Percentiles rank a stretch among this genome's conserved stretches.
These are phyloP conservation scores for Urechis unicinctus DNA, from an alignment of 2,888 invertebrate species.

Conservation along the genomic window DNA sequence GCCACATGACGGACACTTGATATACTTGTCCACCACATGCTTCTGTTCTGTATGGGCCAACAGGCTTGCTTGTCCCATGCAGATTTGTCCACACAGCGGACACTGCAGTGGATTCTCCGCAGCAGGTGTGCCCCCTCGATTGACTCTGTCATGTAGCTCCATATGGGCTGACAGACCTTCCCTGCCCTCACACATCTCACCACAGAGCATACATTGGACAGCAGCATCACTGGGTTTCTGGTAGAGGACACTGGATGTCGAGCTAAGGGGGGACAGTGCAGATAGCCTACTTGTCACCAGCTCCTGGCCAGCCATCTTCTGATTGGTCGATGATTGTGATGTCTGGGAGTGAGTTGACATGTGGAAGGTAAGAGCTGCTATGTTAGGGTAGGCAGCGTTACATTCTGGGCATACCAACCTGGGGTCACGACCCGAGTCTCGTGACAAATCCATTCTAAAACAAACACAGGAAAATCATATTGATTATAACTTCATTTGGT, in stretches of 20 bases:
- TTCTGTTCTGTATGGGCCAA: background rate
- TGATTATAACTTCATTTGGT: too few species aligned
- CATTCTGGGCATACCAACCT: too few species aligned
- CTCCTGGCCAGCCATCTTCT: too few species aligned
- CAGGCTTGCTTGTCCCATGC: background rate
- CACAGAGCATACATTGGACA: background rate
- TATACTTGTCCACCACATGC: background rate
- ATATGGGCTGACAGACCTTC: background rate
- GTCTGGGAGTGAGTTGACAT: background rate
- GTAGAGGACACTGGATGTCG: too few species aligned
- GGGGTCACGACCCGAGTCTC: too few species aligned
- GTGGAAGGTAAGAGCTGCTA: conserved; percentile 1
- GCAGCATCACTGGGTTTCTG: too few species aligned
- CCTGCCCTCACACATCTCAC: background rate
- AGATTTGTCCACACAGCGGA: background rate
- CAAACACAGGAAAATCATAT: too few species aligned
- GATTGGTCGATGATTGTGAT: background rate
- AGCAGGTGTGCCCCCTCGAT: too few species aligned
- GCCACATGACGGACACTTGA: background rate
- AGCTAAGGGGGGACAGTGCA: too few species aligned
- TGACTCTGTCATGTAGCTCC: too few species aligned
- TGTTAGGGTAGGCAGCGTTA: background rate
- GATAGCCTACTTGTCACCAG: too few species aligned
- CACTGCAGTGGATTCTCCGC: background rate
- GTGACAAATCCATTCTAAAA: too few species aligned